Evolutionary conservation across 2,797 vertebrate genomes (phyloP), one percentile per base, ranked within the genome.

Genomic region (Paedocypris micromegethes): DNA sequence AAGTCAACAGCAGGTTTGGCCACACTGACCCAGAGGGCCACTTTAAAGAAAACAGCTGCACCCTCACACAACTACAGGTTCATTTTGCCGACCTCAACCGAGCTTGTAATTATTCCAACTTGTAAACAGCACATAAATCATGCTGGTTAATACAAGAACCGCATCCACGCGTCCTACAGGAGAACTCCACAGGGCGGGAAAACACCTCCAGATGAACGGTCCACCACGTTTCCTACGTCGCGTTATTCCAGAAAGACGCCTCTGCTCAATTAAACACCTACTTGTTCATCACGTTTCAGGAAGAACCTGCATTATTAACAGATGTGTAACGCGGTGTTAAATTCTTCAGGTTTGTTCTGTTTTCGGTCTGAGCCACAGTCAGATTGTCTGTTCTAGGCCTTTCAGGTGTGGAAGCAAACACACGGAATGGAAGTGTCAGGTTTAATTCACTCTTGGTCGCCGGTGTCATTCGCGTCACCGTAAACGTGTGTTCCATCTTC

Each of bases 1-100:
- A 70, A 61, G 47, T 74, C 72, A 74, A 69, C 68, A 70, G 41
- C 58, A 56, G 46, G 40, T 70, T 56, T 63, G 59, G 68, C 56
- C 37, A 50, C 46, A 54, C 6, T 61, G 46, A 65, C 61, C 62
- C 37, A 9, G 47, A 47, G 62, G 56, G 50, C 51, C 46, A 50
- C 63, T 66, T 40, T 50, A 43, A 41, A 58, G 55, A 51, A 61
- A 45, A 44, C 63, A 72, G 50, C 63, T 66, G 70, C 64, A 56
- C 45, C n/a, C 46, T 58, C 6, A 7, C 3, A 2, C 50, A 74
- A 50, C 42, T 47, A 57, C 47, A 59, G 48, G 56, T 74, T 60
- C 45, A 65, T 44, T 65, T 9, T 5, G 41, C 38, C 39, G 40
- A 55, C 49, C 49, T 51, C 4, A 59, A 23, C 2, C 0, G 39